These are phyloP conservation scores for Penaeus monodon DNA, from an alignment of 2,888 invertebrate species.

Conservation along the genomic window DNA sequence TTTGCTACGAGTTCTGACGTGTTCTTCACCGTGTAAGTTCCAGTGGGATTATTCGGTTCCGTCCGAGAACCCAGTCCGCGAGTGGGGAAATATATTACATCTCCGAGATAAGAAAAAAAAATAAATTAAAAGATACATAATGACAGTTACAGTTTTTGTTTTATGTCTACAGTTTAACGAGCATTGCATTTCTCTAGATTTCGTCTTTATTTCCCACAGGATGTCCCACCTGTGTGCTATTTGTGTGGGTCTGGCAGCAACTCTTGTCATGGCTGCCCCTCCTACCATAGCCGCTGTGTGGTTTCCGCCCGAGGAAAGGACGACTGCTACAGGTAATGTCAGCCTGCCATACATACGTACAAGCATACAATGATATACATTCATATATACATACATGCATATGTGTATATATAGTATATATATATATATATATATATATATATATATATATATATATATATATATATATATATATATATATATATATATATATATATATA, in stretches of 20 bases:
- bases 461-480: slow-evolving; percentile 12
- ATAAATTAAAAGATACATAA: neutral
- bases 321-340: slow-evolving; percentile 52
- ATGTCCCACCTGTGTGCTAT: slow-evolving; percentile 57
- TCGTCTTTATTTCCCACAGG: slow-evolving; percentile 20
- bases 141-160: neutral
- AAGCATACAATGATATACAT: neutral
- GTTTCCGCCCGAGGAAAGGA: slow-evolving; percentile 62
- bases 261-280: slow-evolving; percentile 56
- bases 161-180: neutral
- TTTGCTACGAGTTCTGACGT: slow-evolving; percentile 1
- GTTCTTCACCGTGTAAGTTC: slow-evolving; percentile 47
- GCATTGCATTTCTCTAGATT: neutral
- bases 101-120: neutral
- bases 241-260: slow-evolving; percentile 48
- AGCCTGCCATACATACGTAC: neutral
- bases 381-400: no score
- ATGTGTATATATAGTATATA: no score
- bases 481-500: neutral
- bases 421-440: no score
- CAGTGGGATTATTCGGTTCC: neutral
- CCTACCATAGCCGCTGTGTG: slow-evolving; percentile 62
- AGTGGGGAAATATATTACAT: neutral
- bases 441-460: neutral
- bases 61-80: no score